Base-by-base conservation (phyloP, 2,797 vertebrate genomes). In the Sorex maritimensis region DNA sequence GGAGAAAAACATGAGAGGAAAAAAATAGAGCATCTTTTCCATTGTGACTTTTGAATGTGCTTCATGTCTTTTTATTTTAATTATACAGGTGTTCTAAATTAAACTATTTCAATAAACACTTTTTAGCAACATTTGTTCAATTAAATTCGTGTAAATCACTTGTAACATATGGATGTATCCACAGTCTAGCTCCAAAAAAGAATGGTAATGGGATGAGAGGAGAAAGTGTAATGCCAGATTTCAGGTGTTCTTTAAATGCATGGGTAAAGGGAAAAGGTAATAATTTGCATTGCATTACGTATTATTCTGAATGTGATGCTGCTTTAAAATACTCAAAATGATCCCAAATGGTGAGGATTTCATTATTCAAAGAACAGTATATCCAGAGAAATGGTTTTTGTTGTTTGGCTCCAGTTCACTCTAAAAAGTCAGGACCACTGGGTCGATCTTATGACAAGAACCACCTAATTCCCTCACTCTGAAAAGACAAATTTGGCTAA, bases 81-180 rank as follows among this genome's bases (percentile, higher is more conserved):
- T 19, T 63, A 94, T 49, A 30, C 6, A 30, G 26, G 1, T 78
- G 13, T 74, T 84, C 67, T 46, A 23, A 89, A 82, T 75, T 19
- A 81, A 91, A 84, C 3, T 26, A 84, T 77, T 69, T 23, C 21
- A 85, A 88, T 69, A 10, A 71, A 87, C 15, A 90, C 28, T 65
- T 82, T 72, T 10, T 81, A 88, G 72, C 67, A 90, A 80, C 34
- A 68, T 34, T 95, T 92, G 0, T 81, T 95, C 38, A 78, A 52
- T 88, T 89, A 97, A 97, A 81, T 86, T 0, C 61, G 84, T 24
- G 15, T 78, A 68, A 96, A 88, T 95, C 83, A 86, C 44, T 90
- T n/a, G 61, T 49, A 93, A 46, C 74, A 90, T 91, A n/a, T 6
- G 78, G 17, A 6, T 90, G 0, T 14, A 11, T 58, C 38, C 12